Conservation (phyloP, 2,888 invertebrate species). For the Podotricha telesiphe region DNA sequence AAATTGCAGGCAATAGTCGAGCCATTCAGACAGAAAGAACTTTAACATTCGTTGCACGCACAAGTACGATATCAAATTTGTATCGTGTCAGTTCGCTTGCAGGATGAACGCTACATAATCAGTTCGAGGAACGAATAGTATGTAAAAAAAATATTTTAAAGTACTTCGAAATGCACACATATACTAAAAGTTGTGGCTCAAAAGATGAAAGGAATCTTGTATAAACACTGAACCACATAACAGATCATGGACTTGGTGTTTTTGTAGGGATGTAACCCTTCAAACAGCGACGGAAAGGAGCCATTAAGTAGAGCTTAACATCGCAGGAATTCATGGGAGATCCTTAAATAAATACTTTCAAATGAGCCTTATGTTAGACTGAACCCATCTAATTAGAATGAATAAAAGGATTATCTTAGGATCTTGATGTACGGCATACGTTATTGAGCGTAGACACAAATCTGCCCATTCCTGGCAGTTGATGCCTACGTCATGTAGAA, state of each 20-base stretch:
- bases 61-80: constrained; percentile 37
- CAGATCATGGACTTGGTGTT: constrained; percentile 36
- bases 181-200: constrained; percentile 10
- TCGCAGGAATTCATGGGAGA: constrained; percentile 56
- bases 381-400: constrained; percentile 69
- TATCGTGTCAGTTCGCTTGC: constrained; percentile 32
- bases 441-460: too few species aligned
- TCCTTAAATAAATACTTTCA: constrained; percentile 65
- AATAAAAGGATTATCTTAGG: constrained; percentile 75
- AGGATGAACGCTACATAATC: constrained; percentile 39
- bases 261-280: constrained; percentile 43
- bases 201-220: constrained; percentile 34
- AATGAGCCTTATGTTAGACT: constrained; percentile 49
- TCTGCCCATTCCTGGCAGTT: not conserved
- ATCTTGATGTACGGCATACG: constrained; percentile 57
- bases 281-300: constrained; percentile 55
- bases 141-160: not conserved
- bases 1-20: constrained; percentile 69
- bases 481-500: constrained; percentile 14
- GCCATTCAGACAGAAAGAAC: constrained; percentile 49
- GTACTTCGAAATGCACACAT: constrained; percentile 3
- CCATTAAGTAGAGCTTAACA: constrained; percentile 63
- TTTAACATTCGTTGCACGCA: constrained; percentile 42
- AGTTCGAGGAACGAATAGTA: constrained; percentile 18
- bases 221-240: constrained; percentile 30